These are phyloP conservation scores for Trachelus stipa DNA, from an alignment of 2,888 invertebrate genomes.

Conservation along the genomic window DNA sequence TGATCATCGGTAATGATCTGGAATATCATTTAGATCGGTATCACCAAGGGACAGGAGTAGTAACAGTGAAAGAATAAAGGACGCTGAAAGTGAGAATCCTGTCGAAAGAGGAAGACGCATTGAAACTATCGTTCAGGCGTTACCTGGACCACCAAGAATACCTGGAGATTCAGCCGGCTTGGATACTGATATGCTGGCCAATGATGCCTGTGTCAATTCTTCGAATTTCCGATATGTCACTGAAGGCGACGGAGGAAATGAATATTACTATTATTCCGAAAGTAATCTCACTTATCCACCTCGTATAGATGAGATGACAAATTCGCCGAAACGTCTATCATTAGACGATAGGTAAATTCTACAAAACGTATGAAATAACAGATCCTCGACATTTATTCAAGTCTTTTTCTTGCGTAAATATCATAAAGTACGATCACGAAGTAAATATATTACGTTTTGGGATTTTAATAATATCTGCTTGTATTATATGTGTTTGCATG, in stretches of 20 bases:
- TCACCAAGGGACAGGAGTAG: not conserved
- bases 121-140: constrained; percentile 59
- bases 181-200: constrained; percentile 37
- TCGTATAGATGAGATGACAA: constrained; percentile 55
- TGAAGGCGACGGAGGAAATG: constrained; percentile 45
- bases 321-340: constrained; percentile 71
- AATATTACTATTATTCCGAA: constrained; percentile 58
- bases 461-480: not conserved
- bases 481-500: not conserved
- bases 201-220: constrained; percentile 30
- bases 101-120: constrained; percentile 47
- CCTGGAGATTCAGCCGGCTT: constrained; percentile 30
- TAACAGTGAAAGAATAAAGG: not conserved
- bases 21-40: not conserved
- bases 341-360: constrained; percentile 69
- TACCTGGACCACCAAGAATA: constrained; percentile 38
- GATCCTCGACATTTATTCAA: not conserved
- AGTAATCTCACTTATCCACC: constrained; percentile 63
- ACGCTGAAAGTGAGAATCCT: not conserved
- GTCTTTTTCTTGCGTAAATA: not conserved
- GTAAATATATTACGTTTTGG: constrained; percentile 7
- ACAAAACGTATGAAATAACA: not conserved
- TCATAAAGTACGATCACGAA: not conserved
- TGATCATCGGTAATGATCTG: not conserved
- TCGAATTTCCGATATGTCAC: constrained; percentile 49